Conservation (phyloP, 2,888 invertebrate species). For the Troides oblongomaculatus region DNA sequence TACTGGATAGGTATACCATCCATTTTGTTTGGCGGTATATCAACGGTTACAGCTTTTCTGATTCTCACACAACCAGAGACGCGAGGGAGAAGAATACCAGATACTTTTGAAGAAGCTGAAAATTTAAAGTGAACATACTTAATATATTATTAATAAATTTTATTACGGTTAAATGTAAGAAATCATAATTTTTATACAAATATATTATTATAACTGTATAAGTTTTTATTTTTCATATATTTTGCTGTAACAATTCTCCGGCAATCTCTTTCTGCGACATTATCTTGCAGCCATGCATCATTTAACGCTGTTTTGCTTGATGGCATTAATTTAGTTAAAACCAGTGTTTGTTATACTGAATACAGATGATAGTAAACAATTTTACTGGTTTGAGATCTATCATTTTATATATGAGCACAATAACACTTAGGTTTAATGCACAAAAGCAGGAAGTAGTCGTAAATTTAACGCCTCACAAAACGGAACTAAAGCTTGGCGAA, state of each 20-base stretch:
- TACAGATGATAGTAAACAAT: not conserved
- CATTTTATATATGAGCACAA: not conserved
- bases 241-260: too few relatives aligned
- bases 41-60: constrained; percentile 57
- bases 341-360: not conserved
- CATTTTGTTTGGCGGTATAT: constrained; percentile 62
- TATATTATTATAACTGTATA: not conserved
- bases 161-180: not conserved
- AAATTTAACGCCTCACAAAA: constrained; percentile 12
- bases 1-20: constrained; percentile 71
- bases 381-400: not conserved
- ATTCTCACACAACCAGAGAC: constrained; percentile 71
- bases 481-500: constrained; percentile 8
- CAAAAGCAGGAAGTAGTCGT: not conserved
- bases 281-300: too few relatives aligned
- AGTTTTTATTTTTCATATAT: not conserved
- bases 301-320: not conserved
- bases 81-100: constrained; percentile 60
- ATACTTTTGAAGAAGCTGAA: constrained; percentile 73
- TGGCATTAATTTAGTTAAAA: not conserved
- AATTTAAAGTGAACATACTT: constrained; percentile 45
- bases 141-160: not conserved
- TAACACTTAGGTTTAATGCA: not conserved
- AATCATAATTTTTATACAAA: not conserved
- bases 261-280: too few relatives aligned